Evolutionary conservation across 2,797 vertebrate genomes (phyloP).

Genomic region (Chloroceryle amazona): DNA sequence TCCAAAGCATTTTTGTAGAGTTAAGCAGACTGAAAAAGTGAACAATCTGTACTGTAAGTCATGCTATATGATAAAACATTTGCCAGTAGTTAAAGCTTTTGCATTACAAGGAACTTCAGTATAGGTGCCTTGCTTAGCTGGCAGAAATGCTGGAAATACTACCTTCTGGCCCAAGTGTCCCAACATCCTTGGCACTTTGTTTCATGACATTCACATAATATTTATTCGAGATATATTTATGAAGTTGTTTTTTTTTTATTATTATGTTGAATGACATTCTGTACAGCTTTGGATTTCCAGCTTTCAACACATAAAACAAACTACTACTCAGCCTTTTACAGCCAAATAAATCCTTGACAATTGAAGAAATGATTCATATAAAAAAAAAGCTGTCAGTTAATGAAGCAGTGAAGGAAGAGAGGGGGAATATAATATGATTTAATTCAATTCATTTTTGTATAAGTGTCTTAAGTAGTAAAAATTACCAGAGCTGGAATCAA

Average conservation of each 20-base stretch:
- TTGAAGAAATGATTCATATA: neutral
- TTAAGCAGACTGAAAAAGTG: neutral
- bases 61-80: neutral
- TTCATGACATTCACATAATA: neutral
- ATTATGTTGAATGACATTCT: neutral
- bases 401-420: neutral
- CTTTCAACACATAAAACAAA: neutral
- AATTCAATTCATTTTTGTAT: neutral
- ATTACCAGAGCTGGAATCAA: neutral
- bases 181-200: neutral
- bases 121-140: neutral
- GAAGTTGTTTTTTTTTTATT: neutral
- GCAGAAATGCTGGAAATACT: neutral
- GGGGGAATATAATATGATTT: neutral
- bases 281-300: neutral
- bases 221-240: neutral
- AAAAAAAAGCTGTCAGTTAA: neutral
- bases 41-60: neutral
- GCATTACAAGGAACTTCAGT: neutral
- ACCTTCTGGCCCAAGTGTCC: neutral
- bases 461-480: neutral
- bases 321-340: neutral
- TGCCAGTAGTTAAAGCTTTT: neutral
- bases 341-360: neutral
- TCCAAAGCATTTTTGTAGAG: neutral